These are phyloP conservation scores for Microvelia longipes DNA, from an alignment of 1,140 invertebrate species.

Conservation along the genomic window DNA sequence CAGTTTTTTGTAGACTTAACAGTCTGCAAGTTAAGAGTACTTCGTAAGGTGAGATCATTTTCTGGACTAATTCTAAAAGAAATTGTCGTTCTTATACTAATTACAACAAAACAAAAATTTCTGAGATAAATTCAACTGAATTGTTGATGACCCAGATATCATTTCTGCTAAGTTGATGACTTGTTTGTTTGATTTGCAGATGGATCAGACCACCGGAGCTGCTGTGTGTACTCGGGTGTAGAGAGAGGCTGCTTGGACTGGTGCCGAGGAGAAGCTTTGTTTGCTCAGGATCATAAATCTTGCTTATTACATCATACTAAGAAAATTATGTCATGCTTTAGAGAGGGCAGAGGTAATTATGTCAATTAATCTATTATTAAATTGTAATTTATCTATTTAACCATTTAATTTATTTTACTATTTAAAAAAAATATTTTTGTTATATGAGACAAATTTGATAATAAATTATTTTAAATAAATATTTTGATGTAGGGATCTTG, in stretches of 20 bases:
- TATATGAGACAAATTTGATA: not conserved
- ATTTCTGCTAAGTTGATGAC: too few relatives aligned
- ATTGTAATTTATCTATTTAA: not conserved
- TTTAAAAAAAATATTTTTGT: not conserved
- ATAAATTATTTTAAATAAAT: too few relatives aligned
- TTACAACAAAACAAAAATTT: too few relatives aligned
- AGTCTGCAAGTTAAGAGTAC: too few relatives aligned
- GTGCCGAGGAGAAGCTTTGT: constrained; percentile 48
- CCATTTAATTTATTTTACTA: not conserved
- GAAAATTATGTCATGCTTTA: constrained; percentile 60
- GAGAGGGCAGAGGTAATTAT: constrained; percentile 52
- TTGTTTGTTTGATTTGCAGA: constrained; percentile 25
- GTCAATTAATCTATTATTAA: too few relatives aligned
- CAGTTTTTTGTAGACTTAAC: too few relatives aligned
- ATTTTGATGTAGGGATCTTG: too few relatives aligned
- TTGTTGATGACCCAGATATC: too few relatives aligned
- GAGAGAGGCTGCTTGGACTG: constrained; percentile 58
- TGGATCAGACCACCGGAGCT: constrained; percentile 54
- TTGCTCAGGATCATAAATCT: constrained; percentile 35
- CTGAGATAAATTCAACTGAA: too few relatives aligned
- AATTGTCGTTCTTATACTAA: too few relatives aligned
- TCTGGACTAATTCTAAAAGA: too few relatives aligned
- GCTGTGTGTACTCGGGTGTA: constrained; percentile 56
- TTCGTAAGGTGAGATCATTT: too few relatives aligned
- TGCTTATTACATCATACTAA: constrained; percentile 56